A percentile compares a stretch with the other conserved stretches of the same genome.
These are phyloP conservation scores for Gastrophysa polygoni DNA, from an alignment of 2,888 invertebrate species.

Conservation along the genomic window DNA sequence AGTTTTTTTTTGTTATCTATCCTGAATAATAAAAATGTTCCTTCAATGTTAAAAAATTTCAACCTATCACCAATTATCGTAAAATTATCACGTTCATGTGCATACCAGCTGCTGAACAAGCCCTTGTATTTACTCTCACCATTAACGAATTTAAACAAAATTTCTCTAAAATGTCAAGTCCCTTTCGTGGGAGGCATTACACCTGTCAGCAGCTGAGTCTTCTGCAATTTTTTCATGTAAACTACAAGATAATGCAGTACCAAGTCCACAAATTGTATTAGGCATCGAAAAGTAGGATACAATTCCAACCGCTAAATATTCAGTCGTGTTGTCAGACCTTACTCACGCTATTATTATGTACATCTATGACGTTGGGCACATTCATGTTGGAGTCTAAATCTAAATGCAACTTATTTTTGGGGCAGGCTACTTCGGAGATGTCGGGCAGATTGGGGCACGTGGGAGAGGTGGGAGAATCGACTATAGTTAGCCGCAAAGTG, in stretches of 20 bases:
- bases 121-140: neutral
- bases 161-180: neutral
- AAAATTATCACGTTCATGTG: neutral
- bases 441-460: slow-evolving; percentile 21
- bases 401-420: slow-evolving; percentile 31
- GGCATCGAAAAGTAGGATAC: slow-evolving; percentile 2
- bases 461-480: slow-evolving; percentile 42
- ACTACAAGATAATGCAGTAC: neutral
- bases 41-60: neutral
- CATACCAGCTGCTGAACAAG: neutral
- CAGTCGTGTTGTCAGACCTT: slow-evolving; percentile 37
- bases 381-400: slow-evolving; percentile 50
- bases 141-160: neutral
- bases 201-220: too few relatives aligned
- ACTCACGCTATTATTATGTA: slow-evolving; percentile 21
- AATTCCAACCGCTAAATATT: neutral
- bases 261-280: neutral
- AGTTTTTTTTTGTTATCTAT: too few relatives aligned
- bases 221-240: too few relatives aligned
- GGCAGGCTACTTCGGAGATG: slow-evolving; percentile 25
- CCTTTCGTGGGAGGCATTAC: neutral
- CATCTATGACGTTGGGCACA: slow-evolving; percentile 41
- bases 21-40: too few relatives aligned
- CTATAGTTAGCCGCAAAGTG: slow-evolving; percentile 52
- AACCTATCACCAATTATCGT: neutral